Conservation (phyloP, 2,888 invertebrate genomes). For the Drosophila merina region DNA sequence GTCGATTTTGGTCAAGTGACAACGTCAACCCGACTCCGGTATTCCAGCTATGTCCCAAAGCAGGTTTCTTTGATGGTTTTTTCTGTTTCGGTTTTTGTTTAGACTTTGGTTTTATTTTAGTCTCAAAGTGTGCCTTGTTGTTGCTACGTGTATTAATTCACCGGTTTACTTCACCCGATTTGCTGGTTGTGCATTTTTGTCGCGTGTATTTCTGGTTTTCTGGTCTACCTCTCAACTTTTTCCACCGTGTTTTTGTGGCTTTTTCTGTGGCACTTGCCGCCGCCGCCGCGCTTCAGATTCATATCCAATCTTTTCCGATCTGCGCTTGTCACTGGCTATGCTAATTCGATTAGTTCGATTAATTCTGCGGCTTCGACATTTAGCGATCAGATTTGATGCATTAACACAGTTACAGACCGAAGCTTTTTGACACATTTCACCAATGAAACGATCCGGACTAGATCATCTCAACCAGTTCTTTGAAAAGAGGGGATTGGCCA, state of each 20-base stretch:
- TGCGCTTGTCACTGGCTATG: constrained; percentile 51
- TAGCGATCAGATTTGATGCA: constrained; percentile 54
- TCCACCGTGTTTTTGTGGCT: constrained; percentile 16
- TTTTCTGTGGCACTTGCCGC: constrained; percentile 34
- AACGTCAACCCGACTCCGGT: constrained; percentile 42
- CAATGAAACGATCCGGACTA: constrained; percentile 16
- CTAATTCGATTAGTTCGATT: constrained; percentile 68
- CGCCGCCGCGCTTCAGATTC: constrained; percentile 4
- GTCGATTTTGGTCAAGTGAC: constrained; percentile 26
- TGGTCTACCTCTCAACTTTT: not conserved
- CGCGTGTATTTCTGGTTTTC: constrained; percentile 73
- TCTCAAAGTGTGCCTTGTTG: constrained; percentile 8
- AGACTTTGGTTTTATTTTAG: constrained; percentile 47
- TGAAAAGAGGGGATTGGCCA: constrained; percentile 13
- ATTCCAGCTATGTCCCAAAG: constrained; percentile 69
- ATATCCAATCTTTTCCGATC: constrained; percentile 30
- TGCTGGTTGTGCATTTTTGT: constrained; percentile 73
- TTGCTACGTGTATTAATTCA: constrained; percentile 60
- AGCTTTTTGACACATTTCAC: constrained; percentile 55
- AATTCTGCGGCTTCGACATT: constrained; percentile 38
- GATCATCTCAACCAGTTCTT: constrained; percentile 30
- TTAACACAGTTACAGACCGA: constrained; percentile 48
- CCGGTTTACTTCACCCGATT: constrained; percentile 76
- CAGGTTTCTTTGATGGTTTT: constrained; percentile 69
- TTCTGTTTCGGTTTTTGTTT: constrained; percentile 38